These are phyloP conservation scores for Caenorhabditis panamensis DNA, from an alignment of 2,888 invertebrate genomes.

Conservation along the genomic window DNA sequence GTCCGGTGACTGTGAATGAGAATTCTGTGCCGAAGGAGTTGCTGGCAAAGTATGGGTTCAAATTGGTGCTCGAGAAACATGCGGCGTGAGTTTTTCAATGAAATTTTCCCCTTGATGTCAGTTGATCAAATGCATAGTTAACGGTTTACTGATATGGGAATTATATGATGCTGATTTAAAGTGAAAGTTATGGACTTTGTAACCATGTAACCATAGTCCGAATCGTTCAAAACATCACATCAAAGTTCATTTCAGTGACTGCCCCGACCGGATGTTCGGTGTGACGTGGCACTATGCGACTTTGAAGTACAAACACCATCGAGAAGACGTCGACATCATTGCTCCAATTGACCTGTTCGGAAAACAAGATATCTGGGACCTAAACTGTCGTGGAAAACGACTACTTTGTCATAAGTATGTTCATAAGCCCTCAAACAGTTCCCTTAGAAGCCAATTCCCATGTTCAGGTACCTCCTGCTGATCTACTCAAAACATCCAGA, in stretches of 20 bases:
- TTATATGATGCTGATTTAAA: too few relatives aligned
- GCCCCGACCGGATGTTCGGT: conserved; percentile 16
- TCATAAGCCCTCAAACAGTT: too few relatives aligned
- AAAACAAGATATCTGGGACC: background rate
- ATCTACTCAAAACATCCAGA: background rate
- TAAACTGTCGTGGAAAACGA: background rate
- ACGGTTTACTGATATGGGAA: background rate
- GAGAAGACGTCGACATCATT: background rate
- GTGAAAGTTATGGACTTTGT: background rate
- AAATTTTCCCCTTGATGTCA: background rate
- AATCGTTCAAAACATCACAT: background rate
- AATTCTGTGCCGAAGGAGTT: background rate
- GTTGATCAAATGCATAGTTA: background rate
- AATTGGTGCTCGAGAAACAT: conserved; percentile 7
- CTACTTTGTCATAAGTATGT: background rate
- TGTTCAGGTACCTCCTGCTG: conserved; percentile 8
- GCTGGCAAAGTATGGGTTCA: conserved; percentile 9
- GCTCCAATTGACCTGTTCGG: conserved; percentile 2
- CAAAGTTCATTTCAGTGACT: background rate
- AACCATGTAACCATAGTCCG: too few relatives aligned
- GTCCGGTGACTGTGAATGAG: conserved; percentile 16
- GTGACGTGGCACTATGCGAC: conserved; percentile 21
- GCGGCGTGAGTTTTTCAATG: conserved; percentile 13
- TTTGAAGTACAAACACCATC: background rate
- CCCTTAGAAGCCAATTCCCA: background rate